Percentiles rank a stretch among this genome's conserved stretches.
phyloP scores from a whole-genome alignment of 1,140 invertebrate genomes.

The Dinothrombium tinctorium region DNA sequence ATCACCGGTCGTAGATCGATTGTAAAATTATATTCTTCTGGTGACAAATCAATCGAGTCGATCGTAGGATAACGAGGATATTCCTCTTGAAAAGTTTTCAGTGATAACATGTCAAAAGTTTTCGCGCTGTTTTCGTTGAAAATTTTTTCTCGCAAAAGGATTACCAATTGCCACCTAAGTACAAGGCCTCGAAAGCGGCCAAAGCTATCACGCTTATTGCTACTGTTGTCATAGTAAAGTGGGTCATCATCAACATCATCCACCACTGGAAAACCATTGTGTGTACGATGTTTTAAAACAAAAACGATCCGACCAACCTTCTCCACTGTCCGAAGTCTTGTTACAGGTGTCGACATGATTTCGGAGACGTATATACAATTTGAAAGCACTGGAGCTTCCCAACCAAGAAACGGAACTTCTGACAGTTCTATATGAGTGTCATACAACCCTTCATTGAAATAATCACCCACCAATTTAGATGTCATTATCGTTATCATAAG shows the following conservation, averaged over 20 bases:
- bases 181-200: constrained; percentile 62
- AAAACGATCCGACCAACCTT: constrained; percentile 52
- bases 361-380: constrained; percentile 58
- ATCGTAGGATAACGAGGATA: constrained; percentile 77
- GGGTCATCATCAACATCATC: constrained; percentile 23
- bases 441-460: constrained; percentile 91
- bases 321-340: constrained; percentile 50
- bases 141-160: constrained; percentile 58
- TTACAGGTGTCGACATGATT: constrained; percentile 48
- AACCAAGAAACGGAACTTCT: constrained; percentile 65
- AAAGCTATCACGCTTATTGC: constrained; percentile 25
- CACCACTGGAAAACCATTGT: constrained; percentile 88
- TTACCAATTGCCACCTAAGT: constrained; percentile 67
- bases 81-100: constrained; percentile 58
- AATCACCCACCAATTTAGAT: constrained; percentile 92
- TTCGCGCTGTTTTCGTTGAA: constrained; percentile 50
- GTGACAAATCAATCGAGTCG: constrained; percentile 25
- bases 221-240: neutral
- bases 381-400: constrained; percentile 69
- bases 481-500: constrained; percentile 71
- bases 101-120: constrained; percentile 32
- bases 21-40: constrained; percentile 42
- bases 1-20: constrained; percentile 71
- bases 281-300: constrained; percentile 46
- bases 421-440: constrained; percentile 76